Conservation (phyloP, 1,140 invertebrate species). For the Vanessa atalanta region DNA sequence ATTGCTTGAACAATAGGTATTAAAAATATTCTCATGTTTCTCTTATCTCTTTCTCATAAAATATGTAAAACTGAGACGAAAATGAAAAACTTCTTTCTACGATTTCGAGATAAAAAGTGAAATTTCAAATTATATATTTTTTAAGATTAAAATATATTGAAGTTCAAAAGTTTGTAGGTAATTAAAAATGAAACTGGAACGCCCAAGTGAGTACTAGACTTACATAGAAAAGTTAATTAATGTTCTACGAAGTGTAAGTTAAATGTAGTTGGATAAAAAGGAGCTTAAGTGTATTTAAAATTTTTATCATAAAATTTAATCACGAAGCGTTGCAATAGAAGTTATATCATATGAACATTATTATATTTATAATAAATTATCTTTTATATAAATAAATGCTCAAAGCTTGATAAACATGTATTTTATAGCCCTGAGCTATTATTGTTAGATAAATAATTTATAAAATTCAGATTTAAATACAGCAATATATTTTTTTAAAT, state of each 20-base stretch:
- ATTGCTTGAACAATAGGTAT: not conserved
- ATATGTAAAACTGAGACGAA: not conserved
- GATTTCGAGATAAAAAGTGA: not conserved
- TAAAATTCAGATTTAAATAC: too few relatives aligned
- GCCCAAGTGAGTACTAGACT: constrained; percentile 33
- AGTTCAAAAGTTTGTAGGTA: constrained; percentile 29
- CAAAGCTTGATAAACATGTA: too few relatives aligned
- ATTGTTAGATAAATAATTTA: too few relatives aligned
- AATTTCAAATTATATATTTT: constrained; percentile 6
- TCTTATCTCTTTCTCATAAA: too few relatives aligned
- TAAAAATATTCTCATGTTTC: not conserved
- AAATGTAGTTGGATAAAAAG: constrained; percentile 31
- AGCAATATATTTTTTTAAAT: too few relatives aligned
- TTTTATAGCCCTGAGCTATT: too few relatives aligned
- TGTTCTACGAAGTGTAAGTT: constrained; percentile 33
- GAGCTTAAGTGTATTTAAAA: constrained; percentile 23
- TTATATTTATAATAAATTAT: not conserved
- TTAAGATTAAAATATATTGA: constrained; percentile 28
- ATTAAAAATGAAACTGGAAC: constrained; percentile 35
- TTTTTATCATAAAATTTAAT: constrained; percentile 18
- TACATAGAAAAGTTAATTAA: constrained; percentile 36
- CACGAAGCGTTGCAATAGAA: constrained; percentile 1
- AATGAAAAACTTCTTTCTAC: not conserved
- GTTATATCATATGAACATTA: not conserved
- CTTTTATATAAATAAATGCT: not conserved